These are phyloP conservation scores for Teleopsis dalmanni DNA, from an alignment of 1,140 invertebrate species.

Conservation along the genomic window DNA sequence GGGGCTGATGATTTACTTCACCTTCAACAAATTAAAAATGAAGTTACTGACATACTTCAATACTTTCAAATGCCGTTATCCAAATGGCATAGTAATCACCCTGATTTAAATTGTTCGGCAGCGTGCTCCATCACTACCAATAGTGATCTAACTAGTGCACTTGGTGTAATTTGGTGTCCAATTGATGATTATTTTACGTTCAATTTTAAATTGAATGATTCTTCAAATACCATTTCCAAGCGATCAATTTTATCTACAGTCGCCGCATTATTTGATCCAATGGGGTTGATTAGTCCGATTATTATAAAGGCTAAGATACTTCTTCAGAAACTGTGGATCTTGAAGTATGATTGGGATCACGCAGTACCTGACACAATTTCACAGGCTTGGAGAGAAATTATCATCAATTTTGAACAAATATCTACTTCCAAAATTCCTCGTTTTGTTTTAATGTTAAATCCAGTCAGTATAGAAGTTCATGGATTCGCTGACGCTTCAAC, in stretches of 20 bases:
- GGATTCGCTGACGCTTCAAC: no score
- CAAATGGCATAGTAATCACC: conserved; percentile 15
- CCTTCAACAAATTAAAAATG: conserved; percentile 12
- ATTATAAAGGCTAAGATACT: neutral
- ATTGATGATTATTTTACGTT: neutral
- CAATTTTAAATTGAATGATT: conserved; percentile 17
- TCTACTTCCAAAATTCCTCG: no score
- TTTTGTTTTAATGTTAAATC: no score
- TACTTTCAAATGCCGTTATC: conserved; percentile 25
- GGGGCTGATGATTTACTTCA: conserved; percentile 24
- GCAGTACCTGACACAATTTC: neutral
- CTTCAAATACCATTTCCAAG: conserved; percentile 13
- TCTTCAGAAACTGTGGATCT: conserved; percentile 1
- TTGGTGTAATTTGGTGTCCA: conserved; percentile 4
- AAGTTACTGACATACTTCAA: conserved; percentile 19
- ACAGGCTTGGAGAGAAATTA: neutral
- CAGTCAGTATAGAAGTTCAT: no score
- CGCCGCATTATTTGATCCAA: conserved; percentile 1
- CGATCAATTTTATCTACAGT: conserved; percentile 12
- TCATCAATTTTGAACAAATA: no score
- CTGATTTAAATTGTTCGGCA: no score
- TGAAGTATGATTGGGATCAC: conserved; percentile 1
- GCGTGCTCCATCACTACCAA: neutral
- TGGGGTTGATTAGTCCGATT: neutral
- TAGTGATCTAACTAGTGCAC: neutral